Percentiles rank a stretch among this genome's conserved stretches.
phyloP scores from a whole-genome alignment of 92 coral and sea anemone genomes.

The Chrysogorgia sp. region DNA sequence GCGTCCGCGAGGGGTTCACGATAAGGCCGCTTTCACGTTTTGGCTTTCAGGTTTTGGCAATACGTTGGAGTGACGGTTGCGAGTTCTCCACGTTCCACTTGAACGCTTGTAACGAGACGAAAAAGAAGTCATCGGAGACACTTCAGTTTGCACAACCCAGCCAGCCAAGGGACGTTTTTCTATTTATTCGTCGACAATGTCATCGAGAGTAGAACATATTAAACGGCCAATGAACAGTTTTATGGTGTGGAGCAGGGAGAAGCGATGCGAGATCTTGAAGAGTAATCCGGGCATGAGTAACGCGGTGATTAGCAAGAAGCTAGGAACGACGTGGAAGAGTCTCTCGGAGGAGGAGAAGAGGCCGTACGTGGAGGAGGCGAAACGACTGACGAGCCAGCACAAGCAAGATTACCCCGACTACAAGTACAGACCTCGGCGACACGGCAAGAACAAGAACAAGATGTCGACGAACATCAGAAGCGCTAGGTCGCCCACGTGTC shows the following conservation, averaged over 20 bases:
- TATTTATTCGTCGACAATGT: background rate
- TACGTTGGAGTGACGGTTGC: constrained; percentile 26
- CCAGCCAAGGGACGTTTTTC: background rate
- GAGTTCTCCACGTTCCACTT: background rate
- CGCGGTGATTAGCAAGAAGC: constrained; percentile 78
- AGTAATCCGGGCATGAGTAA: constrained; percentile 83
- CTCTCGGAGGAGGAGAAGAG: constrained; percentile 70
- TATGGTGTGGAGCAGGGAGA: constrained; percentile 92
- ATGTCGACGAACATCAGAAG: background rate
- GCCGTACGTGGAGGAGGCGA: constrained; percentile 81
- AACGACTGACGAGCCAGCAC: constrained; percentile 66
- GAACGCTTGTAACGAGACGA: background rate
- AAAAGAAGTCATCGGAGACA: background rate
- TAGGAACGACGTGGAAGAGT: constrained; percentile 81
- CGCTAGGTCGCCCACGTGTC: constrained; percentile 12
- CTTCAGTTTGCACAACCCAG: background rate
- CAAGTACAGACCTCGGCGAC: constrained; percentile 74
- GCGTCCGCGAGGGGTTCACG: background rate
- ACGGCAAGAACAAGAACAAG: constrained; percentile 22
- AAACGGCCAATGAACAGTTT: constrained; percentile 90
- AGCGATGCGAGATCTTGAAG: constrained; percentile 75
- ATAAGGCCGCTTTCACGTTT: background rate
- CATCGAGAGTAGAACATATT: constrained; percentile 55
- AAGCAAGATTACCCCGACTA: constrained; percentile 73
- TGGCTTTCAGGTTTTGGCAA: constrained; percentile 15